Percentiles rank a stretch among this genome's conserved stretches.
Evolutionary conservation across 2,888 invertebrate species (phyloP).

Genomic region (Cheilosia vulpina): DNA sequence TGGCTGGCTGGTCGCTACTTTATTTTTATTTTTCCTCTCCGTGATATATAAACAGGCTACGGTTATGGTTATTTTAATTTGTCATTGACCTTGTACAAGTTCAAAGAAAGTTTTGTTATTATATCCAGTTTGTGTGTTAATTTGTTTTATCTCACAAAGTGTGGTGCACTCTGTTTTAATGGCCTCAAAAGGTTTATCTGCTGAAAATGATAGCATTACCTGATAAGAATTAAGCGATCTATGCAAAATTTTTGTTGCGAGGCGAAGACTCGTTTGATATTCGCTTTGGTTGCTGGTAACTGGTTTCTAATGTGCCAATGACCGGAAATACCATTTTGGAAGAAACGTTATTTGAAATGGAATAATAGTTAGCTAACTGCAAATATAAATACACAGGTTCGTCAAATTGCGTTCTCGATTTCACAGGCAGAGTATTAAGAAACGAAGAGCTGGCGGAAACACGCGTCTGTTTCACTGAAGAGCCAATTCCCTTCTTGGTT

Average conservation of each 20-base stretch:
- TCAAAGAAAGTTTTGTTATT: slow-evolving; percentile 38
- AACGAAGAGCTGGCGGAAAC: too few species aligned
- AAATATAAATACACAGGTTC: too few species aligned
- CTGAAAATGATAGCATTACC: background rate
- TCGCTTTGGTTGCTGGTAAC: background rate
- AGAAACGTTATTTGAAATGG: background rate
- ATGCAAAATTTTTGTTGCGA: background rate
- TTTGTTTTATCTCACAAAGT: slow-evolving; percentile 9
- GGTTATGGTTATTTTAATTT: slow-evolving; percentile 44
- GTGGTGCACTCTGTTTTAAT: slow-evolving; percentile 14
- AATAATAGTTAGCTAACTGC: too few species aligned
- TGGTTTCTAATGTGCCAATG: slow-evolving; percentile 41
- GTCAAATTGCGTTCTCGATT: too few species aligned
- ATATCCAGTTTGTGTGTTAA: slow-evolving; percentile 2
- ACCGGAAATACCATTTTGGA: slow-evolving; percentile 38
- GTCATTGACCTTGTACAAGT: slow-evolving; percentile 70
- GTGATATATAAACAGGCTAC: slow-evolving; percentile 54
- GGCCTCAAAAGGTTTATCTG: background rate
- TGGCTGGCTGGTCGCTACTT: background rate
- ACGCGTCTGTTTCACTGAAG: too few species aligned
- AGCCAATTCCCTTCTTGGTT: too few species aligned
- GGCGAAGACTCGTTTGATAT: background rate
- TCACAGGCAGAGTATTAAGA: too few species aligned
- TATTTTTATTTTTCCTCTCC: slow-evolving; percentile 27
- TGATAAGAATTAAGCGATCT: background rate